Conservation (phyloP, 2,888 invertebrate genomes). For the Cantharis nigra region DNA sequence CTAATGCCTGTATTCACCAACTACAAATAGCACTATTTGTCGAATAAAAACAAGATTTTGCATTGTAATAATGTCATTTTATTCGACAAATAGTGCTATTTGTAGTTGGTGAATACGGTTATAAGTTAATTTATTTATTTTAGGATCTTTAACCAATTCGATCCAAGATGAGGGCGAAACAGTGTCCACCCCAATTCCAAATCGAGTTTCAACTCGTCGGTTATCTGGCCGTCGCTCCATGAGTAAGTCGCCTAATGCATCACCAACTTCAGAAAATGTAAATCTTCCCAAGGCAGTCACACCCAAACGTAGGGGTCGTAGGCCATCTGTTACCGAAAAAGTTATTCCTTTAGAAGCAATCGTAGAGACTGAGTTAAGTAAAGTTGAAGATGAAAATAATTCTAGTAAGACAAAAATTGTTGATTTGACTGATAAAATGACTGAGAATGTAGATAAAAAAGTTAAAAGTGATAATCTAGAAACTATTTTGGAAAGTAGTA, state of each 20-base stretch:
- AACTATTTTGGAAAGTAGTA: background rate
- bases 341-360: constrained; percentile 30
- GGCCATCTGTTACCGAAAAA: constrained; percentile 33
- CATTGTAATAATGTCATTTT: too few relatives aligned
- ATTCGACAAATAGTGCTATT: too few relatives aligned
- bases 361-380: constrained; percentile 23
- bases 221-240: constrained; percentile 22
- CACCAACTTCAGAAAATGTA: background rate
- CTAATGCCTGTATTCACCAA: too few relatives aligned
- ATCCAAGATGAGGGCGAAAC: background rate
- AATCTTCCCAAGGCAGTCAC: background rate
- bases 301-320: constrained; percentile 23
- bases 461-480: background rate
- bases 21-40: too few relatives aligned
- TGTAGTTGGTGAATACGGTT: too few relatives aligned
- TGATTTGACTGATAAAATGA: background rate
- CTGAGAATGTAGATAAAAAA: background rate
- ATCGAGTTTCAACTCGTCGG: constrained; percentile 11
- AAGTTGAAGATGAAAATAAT: constrained; percentile 4
- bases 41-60: too few relatives aligned
- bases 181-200: constrained; percentile 3
- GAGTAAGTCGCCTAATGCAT: constrained; percentile 28
- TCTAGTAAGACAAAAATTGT: background rate
- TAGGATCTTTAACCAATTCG: constrained; percentile 1
- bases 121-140: background rate